These are phyloP conservation scores for Liolophura sinensis DNA, from an alignment of 1,140 invertebrate species.

Conservation along the genomic window DNA sequence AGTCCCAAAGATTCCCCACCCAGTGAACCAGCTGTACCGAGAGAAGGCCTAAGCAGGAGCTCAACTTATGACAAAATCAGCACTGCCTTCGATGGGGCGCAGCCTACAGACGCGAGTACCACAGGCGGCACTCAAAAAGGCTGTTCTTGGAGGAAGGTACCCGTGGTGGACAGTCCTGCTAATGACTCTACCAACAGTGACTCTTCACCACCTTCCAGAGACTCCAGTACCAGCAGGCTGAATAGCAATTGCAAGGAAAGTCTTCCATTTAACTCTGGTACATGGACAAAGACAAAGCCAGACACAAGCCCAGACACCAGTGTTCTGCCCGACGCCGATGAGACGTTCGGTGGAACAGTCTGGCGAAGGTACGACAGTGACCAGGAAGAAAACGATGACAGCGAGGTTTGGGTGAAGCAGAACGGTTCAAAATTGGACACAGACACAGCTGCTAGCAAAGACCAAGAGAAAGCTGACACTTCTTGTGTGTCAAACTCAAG, in stretches of 20 bases:
- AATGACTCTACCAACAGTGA: too few relatives aligned
- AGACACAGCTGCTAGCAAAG: slow-evolving; percentile 3
- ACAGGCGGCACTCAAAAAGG: too few relatives aligned
- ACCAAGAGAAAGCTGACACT: slow-evolving; percentile 9
- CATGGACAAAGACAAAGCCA: slow-evolving; percentile 44
- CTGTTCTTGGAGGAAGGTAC: too few relatives aligned
- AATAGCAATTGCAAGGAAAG: too few relatives aligned
- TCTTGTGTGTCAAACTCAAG: too few relatives aligned
- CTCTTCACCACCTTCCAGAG: too few relatives aligned
- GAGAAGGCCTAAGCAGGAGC: slow-evolving; percentile 35
- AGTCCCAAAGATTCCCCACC: slow-evolving; percentile 2
- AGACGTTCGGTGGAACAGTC: slow-evolving; percentile 31
- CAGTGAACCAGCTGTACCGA: slow-evolving; percentile 7
- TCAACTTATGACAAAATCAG: slow-evolving; percentile 46
- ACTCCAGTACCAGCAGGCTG: too few relatives aligned
- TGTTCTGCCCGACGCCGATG: slow-evolving; percentile 45
- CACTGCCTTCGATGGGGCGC: slow-evolving; percentile 8
- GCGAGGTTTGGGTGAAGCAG: slow-evolving; percentile 27
- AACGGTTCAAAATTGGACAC: slow-evolving; percentile 12
- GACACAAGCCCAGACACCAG: slow-evolving; percentile 18
- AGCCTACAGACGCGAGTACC: not conserved
- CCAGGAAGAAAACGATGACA: slow-evolving; percentile 40
- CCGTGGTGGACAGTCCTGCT: too few relatives aligned
- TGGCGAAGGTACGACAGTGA: slow-evolving; percentile 16
- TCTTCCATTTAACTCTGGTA: slow-evolving; percentile 27